Base-by-base conservation (phyloP, 2,888 invertebrate genomes). In the Mesochorus sp. region DNA sequence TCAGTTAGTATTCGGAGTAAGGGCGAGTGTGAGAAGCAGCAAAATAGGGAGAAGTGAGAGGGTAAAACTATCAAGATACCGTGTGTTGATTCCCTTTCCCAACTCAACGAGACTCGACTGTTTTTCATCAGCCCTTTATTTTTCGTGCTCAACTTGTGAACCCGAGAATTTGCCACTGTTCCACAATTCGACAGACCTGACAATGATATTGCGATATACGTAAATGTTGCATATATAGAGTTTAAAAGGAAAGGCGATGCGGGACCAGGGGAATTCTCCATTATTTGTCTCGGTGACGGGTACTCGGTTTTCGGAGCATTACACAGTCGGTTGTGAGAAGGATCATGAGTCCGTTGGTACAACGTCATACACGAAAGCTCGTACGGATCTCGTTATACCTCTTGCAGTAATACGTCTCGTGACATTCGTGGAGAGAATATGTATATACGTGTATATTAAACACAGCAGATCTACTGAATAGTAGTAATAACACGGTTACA, bases 401-500 rank as follows among this genome's bases (percentile, higher is more conserved):
- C 14, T 12, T 12, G 14, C 17, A 26, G 17, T 51, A 66, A 59
- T 74, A 42, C 73, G 66, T 74, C 66, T 74, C 66, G 19, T 74
- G 59, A 59, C 49, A 59, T 47, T 59, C 39, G 14, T 39, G 12
- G 19, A 10, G 6, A 5, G 14, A 3, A 44, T 5, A n/a, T 14
- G 6, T 31, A 14, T 12, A 14, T 3, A 26, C 10, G 14, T 19
- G 31, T 31, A 14, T 1, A 55, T 53, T 53, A 24, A 19, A 34
- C 55, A 12, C 10, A 14, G 37, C 47, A 24, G 49, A 47, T 28
- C 47, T 21, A 44, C 49, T 59, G 42, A 31, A 28, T 17, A 17
- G 57, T 21, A 37, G 66, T 73, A 73, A 57, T 73, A 66, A 66
- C 19, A 66, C 6, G 28, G 57, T 66, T 66, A 59, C 51, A 39